These are phyloP conservation scores for Formica exsecta DNA, from an alignment of 1,140 invertebrate species.

Conservation along the genomic window DNA sequence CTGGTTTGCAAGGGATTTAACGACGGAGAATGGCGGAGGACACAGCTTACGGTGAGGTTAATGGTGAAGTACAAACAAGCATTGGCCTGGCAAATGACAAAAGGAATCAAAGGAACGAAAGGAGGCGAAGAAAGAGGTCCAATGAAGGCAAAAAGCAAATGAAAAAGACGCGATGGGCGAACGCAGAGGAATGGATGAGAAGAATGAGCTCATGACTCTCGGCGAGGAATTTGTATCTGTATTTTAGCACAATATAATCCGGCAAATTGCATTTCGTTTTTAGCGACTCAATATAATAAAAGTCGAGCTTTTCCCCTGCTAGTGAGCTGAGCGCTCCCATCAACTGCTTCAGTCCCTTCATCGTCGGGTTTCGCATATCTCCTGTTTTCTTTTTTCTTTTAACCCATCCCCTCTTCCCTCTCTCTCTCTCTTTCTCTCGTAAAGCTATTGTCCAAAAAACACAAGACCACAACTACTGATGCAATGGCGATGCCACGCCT, in stretches of 20 bases:
- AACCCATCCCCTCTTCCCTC: neutral
- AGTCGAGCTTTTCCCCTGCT: constrained; percentile 22
- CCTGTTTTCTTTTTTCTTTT: neutral
- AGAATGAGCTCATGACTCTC: constrained; percentile 30
- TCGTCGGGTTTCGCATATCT: neutral
- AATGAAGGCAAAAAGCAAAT: neutral
- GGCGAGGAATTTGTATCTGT: constrained; percentile 43
- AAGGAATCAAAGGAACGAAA: neutral
- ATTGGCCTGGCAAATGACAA: constrained; percentile 2
- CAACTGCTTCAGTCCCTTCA: neutral
- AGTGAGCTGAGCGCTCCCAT: neutral
- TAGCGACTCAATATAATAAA: constrained; percentile 50
- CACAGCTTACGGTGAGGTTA: constrained; percentile 40
- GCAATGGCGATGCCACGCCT: constrained; percentile 39
- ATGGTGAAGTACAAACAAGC: constrained; percentile 46
- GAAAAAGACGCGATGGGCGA: neutral
- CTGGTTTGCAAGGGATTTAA: constrained; percentile 56
- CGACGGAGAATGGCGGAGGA: constrained; percentile 26
- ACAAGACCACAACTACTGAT: neutral
- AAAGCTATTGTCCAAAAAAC: neutral
- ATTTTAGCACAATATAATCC: constrained; percentile 53
- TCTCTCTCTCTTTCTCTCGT: neutral
- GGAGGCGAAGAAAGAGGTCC: neutral
- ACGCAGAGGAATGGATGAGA: neutral
- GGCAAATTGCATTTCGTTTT: constrained; percentile 31